A percentile compares a stretch with the other conserved stretches of the same genome.
phyloP scores from a whole-genome alignment of 2,888 invertebrate species.

The Odontothrips loti region DNA sequence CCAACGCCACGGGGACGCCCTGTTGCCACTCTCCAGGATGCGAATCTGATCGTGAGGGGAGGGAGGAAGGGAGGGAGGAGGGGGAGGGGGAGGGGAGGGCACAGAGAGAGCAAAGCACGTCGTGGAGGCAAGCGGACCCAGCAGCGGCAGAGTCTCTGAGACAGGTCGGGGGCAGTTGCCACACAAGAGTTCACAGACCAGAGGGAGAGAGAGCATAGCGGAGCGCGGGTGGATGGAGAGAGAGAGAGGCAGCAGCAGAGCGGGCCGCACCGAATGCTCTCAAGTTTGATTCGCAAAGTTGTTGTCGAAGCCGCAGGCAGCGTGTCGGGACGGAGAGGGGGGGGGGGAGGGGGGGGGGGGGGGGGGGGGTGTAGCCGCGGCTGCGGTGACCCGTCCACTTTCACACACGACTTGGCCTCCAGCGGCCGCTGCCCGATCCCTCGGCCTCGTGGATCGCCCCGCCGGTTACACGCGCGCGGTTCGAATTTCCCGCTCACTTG shows the following conservation, averaged over 20 bases:
- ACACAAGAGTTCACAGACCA: too few species aligned
- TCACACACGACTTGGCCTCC: neutral
- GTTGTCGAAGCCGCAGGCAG: neutral
- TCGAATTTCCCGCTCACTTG: conserved; percentile 6
- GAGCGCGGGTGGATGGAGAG: neutral
- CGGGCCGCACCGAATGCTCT: neutral
- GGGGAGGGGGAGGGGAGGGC: neutral
- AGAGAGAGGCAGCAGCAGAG: neutral
- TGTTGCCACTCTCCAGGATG: too few species aligned
- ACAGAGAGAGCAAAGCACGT: neutral
- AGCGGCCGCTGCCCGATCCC: too few species aligned
- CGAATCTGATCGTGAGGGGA: neutral
- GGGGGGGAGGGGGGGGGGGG: neutral
- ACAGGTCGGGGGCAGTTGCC: neutral
- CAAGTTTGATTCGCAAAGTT: conserved; percentile 11
- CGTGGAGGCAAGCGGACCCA: neutral
- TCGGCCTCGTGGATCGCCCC: neutral
- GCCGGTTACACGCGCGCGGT: neutral
- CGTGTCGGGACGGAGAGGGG: neutral
- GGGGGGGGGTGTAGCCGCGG: neutral
- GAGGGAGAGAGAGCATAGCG: too few species aligned
- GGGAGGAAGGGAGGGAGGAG: neutral
- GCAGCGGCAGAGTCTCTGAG: neutral
- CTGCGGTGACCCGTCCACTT: neutral
- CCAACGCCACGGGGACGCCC: too few species aligned